Base-by-base conservation (phyloP, 2,888 invertebrate genomes). In the Eudasyphora cyanicolor region DNA sequence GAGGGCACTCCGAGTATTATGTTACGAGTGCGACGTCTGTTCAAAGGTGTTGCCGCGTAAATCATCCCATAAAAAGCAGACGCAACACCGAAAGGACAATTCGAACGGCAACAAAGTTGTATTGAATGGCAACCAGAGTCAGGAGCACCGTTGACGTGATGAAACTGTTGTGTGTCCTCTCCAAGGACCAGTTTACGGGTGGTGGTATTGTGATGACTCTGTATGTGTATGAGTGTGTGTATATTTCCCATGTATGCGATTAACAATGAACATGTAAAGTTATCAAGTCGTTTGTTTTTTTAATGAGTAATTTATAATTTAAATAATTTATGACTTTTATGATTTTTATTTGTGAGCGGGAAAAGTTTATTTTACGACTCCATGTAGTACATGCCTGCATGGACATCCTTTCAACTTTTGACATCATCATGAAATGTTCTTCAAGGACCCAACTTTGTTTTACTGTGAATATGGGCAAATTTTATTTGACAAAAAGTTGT, bases 251-350 rank as follows among this genome's bases (percentile, higher is more conserved):
- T 21, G 67, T 7, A 17, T 64, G 17, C 19, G 6, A 12, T 21
- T 38, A 42, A 21, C 24, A 21, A 38, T 38, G 67, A 24, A 67
- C 42, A 67, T 67, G 67, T 64, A 64, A 45, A 49, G 51, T 76
- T 64, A 21, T 17, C 54, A 54, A 77, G 77, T 80, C 45, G 76
- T 76, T 64, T 76, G 71, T 69, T 62, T 78, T 62, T 79, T 70
- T 80, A 75, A 80, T 85, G 79, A 80, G 62, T 80, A 82, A 82
- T 82, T 84, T 82, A 82, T 82, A 74, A 82, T 67, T 76, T 80
- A 77, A 80, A 80, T 80, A 85, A 85, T 82, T 85, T 82, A 79
- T 82, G 79, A 74, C 74, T 82, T 82, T 82, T 82, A 76, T 79
- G 78, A 79, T 84, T 79, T 79, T 75, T 35, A 64, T 77, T 76